Conservation (phyloP, 2,113 vertebrate species). For the Perognathus longimembris region DNA sequence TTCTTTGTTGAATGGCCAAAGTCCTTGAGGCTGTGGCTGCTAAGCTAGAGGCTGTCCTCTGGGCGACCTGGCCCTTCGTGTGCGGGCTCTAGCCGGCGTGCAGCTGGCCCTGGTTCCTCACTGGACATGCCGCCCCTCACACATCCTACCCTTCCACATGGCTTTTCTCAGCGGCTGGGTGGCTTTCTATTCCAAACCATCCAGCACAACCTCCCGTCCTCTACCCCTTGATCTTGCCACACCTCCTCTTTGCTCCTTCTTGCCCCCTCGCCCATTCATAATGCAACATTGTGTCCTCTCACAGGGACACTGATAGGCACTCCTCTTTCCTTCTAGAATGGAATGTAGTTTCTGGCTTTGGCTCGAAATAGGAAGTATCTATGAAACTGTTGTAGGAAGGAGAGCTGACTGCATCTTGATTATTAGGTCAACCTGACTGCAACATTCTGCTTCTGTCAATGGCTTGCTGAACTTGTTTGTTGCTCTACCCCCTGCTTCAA, state of each 20-base stretch:
- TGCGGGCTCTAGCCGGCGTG: fast-evolving
- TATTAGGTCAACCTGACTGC: too few species aligned
- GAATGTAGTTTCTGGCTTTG: background rate
- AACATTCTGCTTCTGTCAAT: too few species aligned
- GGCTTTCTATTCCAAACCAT: background rate
- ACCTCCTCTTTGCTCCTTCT: background rate
- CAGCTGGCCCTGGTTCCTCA: background rate
- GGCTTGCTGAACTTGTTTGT: too few species aligned
- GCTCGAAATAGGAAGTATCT: background rate
- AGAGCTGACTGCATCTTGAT: too few species aligned
- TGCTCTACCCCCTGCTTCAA: too few species aligned
- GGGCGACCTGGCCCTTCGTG: background rate
- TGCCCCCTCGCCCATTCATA: background rate
- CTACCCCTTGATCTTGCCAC: background rate
- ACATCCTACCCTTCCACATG: fast-evolving
- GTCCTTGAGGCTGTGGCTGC: background rate
- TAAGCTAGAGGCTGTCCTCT: background rate
- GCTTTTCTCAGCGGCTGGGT: background rate
- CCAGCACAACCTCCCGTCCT: background rate
- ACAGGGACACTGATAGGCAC: background rate
- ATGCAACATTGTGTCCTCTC: background rate
- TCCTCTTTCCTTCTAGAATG: background rate
- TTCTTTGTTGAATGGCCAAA: background rate
- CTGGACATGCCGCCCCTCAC: too few species aligned
- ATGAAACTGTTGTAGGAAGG: background rate